Evolutionary conservation across 2,113 vertebrate genomes (phyloP), one percentile per base, ranked within the genome.

Genomic region (Labrus mixtus): DNA sequence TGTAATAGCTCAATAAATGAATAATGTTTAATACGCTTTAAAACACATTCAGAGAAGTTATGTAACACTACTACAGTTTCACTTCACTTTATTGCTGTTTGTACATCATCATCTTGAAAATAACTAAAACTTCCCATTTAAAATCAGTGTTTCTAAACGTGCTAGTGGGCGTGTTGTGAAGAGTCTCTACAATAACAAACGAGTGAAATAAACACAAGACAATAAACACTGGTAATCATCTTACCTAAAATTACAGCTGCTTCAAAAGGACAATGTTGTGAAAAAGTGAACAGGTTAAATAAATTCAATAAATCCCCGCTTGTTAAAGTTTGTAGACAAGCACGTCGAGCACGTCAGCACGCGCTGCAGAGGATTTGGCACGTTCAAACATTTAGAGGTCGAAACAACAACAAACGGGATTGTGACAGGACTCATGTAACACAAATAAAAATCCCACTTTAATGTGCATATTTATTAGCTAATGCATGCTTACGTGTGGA

Each of bases 261-360:
- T 37, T 2, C 9, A 1, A 50, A n/a, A 3, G 2, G 19, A 16
- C 2, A 8, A 15, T 33, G 39, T n/a, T n/a, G 0, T 33, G 4
- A 39, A 1, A 33, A 37, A 12, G 0, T 13, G 1, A 23, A 50
- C 37, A 11, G 13, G 11, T 39, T 23, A 19, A 12, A 56, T 22
- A n/a, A 9, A 29, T 6, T 20, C 4, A 53, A 0, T 4, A 7
- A 12, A 29, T 57, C 2, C 17, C 7, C 0, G 25, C 41, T 33
- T 10, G 22, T n/a, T 51, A 5, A 79, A 81, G 69, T 85, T 66
- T 68, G 23, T 39, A 58, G 85, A 66, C 51, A 64, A 23, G 16
- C 51, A 50, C 8, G 43, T 12, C 19, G 16, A 64, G 17, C 25
- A 16, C 53, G 68, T 79, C 43, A 29, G 62, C 81, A 67, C 60